Conservation (phyloP, 2,113 vertebrate genomes). For the Myotis davidii region DNA sequence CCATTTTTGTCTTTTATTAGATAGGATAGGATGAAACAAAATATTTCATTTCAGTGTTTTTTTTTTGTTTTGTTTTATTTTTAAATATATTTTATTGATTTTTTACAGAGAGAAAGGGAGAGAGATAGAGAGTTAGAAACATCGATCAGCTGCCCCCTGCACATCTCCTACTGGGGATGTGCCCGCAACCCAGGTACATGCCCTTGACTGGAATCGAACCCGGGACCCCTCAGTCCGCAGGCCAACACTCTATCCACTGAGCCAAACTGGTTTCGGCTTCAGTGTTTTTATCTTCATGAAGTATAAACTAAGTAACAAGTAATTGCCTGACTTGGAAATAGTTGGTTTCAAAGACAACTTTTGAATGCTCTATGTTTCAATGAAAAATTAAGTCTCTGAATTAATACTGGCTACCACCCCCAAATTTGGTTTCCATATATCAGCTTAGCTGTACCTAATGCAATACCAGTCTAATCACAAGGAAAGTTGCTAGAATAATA, state of each 20-base stretch:
- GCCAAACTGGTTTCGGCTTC: no score
- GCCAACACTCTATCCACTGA: no score
- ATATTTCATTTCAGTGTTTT: slow-evolving; percentile 4
- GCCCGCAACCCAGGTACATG: no score
- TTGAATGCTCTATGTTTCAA: neutral
- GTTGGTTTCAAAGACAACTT: neutral
- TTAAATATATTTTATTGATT: no score
- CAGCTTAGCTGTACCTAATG: neutral
- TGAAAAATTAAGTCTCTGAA: neutral
- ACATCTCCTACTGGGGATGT: no score
- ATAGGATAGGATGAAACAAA: neutral
- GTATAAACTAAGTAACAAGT: neutral
- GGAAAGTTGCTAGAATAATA: neutral
- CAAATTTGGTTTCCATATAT: neutral
- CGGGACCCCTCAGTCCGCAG: no score
- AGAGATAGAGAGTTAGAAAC: no score
- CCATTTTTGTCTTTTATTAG: no score
- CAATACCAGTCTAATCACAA: neutral
- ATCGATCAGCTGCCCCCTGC: no score
- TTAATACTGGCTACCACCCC: neutral
- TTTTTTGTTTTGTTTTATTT: no score
- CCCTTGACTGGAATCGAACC: no score
- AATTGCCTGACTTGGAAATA: neutral
- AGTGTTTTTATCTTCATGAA: neutral
- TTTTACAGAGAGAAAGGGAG: no score